Base-by-base conservation (phyloP, 2,113 vertebrate genomes). In the Hippocampus mohnikei region DNA sequence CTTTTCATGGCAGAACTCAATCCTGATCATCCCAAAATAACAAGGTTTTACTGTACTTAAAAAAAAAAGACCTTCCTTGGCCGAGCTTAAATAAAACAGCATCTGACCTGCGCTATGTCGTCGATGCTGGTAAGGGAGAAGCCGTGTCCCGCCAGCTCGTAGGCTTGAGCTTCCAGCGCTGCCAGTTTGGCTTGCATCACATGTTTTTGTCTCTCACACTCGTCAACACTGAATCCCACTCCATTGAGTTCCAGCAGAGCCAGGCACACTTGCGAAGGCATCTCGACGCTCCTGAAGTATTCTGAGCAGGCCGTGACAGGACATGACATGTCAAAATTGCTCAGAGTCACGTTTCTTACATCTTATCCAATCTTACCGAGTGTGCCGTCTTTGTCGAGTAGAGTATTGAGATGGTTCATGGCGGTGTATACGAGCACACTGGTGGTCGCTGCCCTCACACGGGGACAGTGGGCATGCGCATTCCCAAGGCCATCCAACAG, bases 231-330 rank as follows among this genome's bases (percentile, higher is more conserved):
- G 90, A 99, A 99, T 37, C 97, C 97, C 1, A 99, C 88, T 55
- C 97, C 97, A 40, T 98, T 99, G 76, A 99, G 84, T 86, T 99
- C 96, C 83, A 99, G 79, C 81, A 98, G 90, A 27, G 94, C 95
- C 90, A 99, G 84, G 81, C 95, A 97, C 67, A 96, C 94, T 76
- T 95, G 97, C 2, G 88, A 94, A 1, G 95, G 96, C 97, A 99
- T 99, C 90, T 99, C 97, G 61, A 95, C 90, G 72, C 80, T 90
- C 73, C 81, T 81, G 88, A 98, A 98, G 44, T 92, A 58, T 78
- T 93, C 97, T 98, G 83, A 16, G n/a, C 66, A 11, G 8, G 48
- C 9, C 13, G 42, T 3, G 48, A 41, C 20, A 25, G n/a, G n/a
- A 40, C 18, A 53, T 4, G 16, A 52, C 16, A n/a, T n/a, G 29